A percentile compares a stretch with the other conserved stretches of the same genome.
Evolutionary conservation across 2,888 invertebrate species (phyloP).

Genomic region (Drosophila paracracens): DNA sequence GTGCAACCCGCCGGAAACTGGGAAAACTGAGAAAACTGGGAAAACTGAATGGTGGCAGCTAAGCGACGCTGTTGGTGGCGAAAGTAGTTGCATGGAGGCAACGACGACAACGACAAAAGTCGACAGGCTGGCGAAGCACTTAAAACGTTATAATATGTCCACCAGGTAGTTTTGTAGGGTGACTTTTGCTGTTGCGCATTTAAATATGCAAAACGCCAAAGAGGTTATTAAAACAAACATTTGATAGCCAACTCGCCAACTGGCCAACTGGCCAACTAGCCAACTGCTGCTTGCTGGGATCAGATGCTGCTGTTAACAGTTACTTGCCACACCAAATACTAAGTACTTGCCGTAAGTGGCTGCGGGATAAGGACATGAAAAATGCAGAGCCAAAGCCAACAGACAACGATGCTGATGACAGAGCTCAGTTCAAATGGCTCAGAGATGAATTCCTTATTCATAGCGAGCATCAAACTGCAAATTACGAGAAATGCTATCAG

Average conservation of each 20-base stretch:
- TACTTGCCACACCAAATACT: constrained; percentile 55
- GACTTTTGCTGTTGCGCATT: constrained; percentile 52
- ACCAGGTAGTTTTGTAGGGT: constrained; percentile 4
- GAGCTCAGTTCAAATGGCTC: background rate
- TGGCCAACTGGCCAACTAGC: constrained; percentile 20
- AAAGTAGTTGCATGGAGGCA: constrained; percentile 13
- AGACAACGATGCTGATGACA: background rate
- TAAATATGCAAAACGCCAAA: constrained; percentile 36
- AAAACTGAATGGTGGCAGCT: constrained; percentile 20
- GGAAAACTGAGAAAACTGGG: background rate
- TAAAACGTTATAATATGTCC: constrained; percentile 59
- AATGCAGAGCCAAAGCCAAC: constrained; percentile 15
- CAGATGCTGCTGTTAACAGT: constrained; percentile 66
- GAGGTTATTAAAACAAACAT: constrained; percentile 64
- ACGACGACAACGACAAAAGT: constrained; percentile 55
- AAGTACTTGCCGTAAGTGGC: constrained; percentile 32
- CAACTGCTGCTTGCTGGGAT: constrained; percentile 25
- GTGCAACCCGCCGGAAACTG: constrained; percentile 31
- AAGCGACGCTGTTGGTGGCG: constrained; percentile 3
- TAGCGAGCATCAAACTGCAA: too few species aligned
- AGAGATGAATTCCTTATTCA: constrained; percentile 1
- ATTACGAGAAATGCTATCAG: background rate
- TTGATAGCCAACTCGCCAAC: constrained; percentile 32
- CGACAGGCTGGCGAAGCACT: constrained; percentile 67
- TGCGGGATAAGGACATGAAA: constrained; percentile 11